Evolutionary conservation across 2,113 vertebrate genomes (phyloP), one percentile per base, ranked within the genome.

Genomic region (Campylorhamphus procurvoides): DNA sequence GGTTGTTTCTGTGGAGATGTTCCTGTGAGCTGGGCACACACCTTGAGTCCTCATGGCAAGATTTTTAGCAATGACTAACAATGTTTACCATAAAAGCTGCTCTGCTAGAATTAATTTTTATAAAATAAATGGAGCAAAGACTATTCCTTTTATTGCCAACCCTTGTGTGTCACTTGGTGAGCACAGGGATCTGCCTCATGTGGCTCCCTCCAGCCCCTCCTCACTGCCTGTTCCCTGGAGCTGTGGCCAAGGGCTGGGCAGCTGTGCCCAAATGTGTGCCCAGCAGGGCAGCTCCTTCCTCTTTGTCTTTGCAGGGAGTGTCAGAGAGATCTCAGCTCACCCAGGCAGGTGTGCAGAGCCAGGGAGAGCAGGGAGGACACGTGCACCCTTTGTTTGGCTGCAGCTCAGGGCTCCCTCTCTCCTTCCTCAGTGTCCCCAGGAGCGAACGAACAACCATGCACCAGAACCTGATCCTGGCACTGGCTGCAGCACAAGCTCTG

Each of bases 401-500:
- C 59, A 44, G 64, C 88, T 92, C 68, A 68, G 68, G 35, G 18
- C 47, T 86, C 39, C 55, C 24, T 84, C 27, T 88, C 18, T 83
- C 18, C 60, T 37, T 73, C 35, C 56, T 77, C 95, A 99, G 99
- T 1, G 97, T 99, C 46, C 99, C 99, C 42, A 99, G 98, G 90
- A 99, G 98, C 0, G 98, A 99, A 73, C 95, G 98, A 19, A 98
- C 98, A 23, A 99, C 98, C 0, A 98, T 99, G 88, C 99, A 99
- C 96, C 99, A 99, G 97, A 99, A 99, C 97, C 98, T 99, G 79
- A 99, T 99, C 49, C 98, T 98, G 50, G 98, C 99, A 3, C 94
- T 99, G 80, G 98, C 98, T 18, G 87, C 97, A 2, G 98, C 98
- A 12, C 98, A 99, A 94, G 98, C 98, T 73, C 96, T 99, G 94